Evolutionary conservation across 2,113 vertebrate genomes (phyloP), one percentile per base, ranked within the genome.

Genomic region (Oceanites oceanicus): DNA sequence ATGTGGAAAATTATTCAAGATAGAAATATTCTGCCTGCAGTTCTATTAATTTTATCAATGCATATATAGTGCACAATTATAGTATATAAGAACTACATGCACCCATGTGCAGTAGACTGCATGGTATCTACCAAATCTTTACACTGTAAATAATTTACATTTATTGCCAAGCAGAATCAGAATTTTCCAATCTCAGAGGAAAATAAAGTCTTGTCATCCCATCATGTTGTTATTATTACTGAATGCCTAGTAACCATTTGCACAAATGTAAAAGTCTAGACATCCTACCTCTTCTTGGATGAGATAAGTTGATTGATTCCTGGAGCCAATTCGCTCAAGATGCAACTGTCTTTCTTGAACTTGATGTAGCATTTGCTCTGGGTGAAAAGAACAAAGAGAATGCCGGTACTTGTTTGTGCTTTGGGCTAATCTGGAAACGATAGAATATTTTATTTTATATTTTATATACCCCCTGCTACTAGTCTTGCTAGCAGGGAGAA

Each of bases 351-450:
- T 96, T 87, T 95, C 91, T 92, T 26, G 5, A 68, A 91, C 79
- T 92, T 92, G 63, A 20, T 95, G 90, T 85, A 85, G 50, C 70
- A 42, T 97, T 97, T 96, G 79, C 95, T 90, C 67, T 92, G 79
- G 86, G 89, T 91, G 45, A 71, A 85, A 96, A 82, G 88, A 97
- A 96, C 92, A 98, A 97, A 97, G 94, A 78, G 90, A 96, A 96
- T 94, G 47, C 65, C 75, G 44, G 45, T 38, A 53, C 49, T 73
- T 88, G 85, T 92, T 94, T 91, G 88, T 94, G 91, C 92, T 95
- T 75, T 95, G 76, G 90, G 90, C 92, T 94, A 80, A 87, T 94
- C 38, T 65, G 85, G 52, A 58, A 76, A 73, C 67, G 36, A 22
- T 23, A 59, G 56, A 89, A 91, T 95, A 93, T 92, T 83, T 86